These are phyloP conservation scores for Pithys albifrons DNA, from an alignment of 2,113 vertebrate genomes.

Conservation along the genomic window DNA sequence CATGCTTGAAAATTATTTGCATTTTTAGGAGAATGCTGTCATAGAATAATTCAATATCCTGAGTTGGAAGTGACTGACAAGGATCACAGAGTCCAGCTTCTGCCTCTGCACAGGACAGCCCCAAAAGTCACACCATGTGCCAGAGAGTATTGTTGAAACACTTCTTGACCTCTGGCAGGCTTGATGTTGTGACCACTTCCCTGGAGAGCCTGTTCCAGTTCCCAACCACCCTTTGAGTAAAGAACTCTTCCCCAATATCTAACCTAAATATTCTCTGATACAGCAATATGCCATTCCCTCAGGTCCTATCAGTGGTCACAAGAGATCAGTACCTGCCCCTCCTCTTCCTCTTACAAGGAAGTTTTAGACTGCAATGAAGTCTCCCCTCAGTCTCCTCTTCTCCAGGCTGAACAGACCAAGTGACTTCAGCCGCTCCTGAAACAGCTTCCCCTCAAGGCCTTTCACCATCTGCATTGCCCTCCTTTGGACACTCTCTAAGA, in stretches of 20 bases:
- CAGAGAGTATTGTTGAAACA: not conserved
- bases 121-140: not conserved
- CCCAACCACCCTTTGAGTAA: not conserved
- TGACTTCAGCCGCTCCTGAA: not conserved
- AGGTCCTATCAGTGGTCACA: not conserved
- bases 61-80: not conserved
- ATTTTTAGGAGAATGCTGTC: not conserved
- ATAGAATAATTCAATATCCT: not conserved
- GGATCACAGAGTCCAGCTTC: not conserved
- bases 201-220: not conserved
- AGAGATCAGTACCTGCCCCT: not conserved
- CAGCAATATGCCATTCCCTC: not conserved
- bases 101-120: not conserved
- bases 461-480: not conserved
- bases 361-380: not conserved
- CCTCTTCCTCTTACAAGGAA: not conserved
- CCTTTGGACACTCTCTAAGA: not conserved
- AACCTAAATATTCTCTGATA: not conserved
- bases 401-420: not conserved
- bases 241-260: not conserved
- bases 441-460: rapidly evolving
- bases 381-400: not conserved
- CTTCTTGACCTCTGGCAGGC: not conserved
- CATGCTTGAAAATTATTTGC: not conserved
- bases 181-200: not conserved